Evolutionary conservation across 2,797 vertebrate genomes (phyloP).

Genomic region (Phylloscopus collybita): DNA sequence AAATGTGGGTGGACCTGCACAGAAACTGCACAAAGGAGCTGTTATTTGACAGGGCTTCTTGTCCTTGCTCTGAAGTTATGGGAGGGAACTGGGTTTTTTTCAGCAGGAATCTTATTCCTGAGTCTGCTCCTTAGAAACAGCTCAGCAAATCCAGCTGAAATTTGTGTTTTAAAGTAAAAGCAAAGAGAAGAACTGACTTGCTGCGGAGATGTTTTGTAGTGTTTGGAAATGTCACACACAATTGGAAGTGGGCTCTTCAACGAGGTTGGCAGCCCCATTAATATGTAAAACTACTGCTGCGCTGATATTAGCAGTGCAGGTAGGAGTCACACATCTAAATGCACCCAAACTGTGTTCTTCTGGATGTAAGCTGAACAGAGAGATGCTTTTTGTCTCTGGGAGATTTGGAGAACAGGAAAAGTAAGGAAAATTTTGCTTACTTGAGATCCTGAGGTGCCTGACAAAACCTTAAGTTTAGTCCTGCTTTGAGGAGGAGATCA

Average conservation of each 20-base stretch:
- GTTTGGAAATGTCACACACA: background rate
- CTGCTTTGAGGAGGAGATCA: background rate
- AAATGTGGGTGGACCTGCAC: background rate
- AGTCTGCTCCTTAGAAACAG: background rate
- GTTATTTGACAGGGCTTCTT: background rate
- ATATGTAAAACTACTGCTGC: background rate
- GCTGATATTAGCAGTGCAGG: background rate
- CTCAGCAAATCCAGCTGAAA: background rate
- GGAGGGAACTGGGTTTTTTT: background rate
- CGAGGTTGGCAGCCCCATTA: background rate
- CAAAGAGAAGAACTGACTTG: background rate
- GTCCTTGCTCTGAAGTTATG: background rate
- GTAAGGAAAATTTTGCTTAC: background rate
- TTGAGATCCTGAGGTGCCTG: background rate
- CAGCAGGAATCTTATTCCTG: background rate
- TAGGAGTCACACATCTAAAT: slow-evolving; percentile 19
- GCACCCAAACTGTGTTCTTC: background rate
- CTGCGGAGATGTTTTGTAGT: background rate
- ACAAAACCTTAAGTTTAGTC: background rate
- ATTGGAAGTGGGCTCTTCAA: background rate
- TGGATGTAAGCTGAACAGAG: background rate
- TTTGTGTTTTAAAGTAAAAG: background rate
- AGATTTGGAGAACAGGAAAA: background rate
- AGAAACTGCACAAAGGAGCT: background rate
- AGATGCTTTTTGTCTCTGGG: background rate